Evolutionary conservation across 1,140 invertebrate genomes (phyloP).

Genomic region (Maconellicoccus hirsutus): DNA sequence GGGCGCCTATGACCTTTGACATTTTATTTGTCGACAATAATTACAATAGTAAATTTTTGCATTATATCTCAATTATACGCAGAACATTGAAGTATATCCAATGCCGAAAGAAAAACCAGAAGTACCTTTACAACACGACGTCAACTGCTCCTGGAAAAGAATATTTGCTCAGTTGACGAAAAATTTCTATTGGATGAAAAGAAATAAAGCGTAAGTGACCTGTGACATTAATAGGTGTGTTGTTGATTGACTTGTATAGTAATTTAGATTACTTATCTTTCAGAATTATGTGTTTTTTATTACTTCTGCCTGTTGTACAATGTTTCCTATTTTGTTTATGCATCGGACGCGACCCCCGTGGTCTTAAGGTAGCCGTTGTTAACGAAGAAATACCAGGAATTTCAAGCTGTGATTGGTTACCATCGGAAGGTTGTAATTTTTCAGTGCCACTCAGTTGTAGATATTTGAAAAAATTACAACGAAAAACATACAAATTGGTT

Average conservation of each 20-base stretch:
- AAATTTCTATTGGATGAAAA: conserved; percentile 77
- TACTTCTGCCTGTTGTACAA: conserved; percentile 48
- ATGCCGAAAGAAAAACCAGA: conserved; percentile 27
- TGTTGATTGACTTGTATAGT: background rate
- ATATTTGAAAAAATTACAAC: conserved; percentile 54
- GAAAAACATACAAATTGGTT: conserved; percentile 34
- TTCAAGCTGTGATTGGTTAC: conserved; percentile 34
- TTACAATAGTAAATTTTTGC: no score
- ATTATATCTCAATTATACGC: no score
- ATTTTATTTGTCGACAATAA: no score
- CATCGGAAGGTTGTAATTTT: conserved; percentile 46
- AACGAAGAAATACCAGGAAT: conserved; percentile 37
- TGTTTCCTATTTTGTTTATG: conserved; percentile 47
- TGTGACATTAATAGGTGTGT: no score
- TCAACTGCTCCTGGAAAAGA: conserved; percentile 25
- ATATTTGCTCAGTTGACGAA: conserved; percentile 77
- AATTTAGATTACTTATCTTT: conserved; percentile 34
- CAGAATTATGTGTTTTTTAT: conserved; percentile 44
- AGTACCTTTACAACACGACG: conserved; percentile 26
- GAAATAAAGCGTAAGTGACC: conserved; percentile 68
- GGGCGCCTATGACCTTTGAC: no score
- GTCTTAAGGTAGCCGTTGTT: conserved; percentile 43
- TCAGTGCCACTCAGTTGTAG: conserved; percentile 55
- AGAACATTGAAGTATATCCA: conserved; percentile 30
- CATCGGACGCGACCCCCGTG: conserved; percentile 46